phyloP scores from a whole-genome alignment of 2,797 vertebrate genomes.

The Phalloptychus januarius region DNA sequence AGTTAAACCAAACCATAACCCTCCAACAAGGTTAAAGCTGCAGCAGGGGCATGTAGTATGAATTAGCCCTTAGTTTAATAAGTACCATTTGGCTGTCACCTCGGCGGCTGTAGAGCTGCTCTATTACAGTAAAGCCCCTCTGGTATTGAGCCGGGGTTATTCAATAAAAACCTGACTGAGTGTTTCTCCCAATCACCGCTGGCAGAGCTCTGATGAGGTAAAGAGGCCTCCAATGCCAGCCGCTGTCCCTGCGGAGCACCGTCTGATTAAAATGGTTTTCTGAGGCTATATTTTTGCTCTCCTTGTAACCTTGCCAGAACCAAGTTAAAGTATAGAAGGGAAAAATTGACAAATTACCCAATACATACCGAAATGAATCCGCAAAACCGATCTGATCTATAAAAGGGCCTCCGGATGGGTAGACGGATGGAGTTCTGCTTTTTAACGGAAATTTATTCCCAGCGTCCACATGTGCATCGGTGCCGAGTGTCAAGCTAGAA shows the following conservation, averaged over 20 bases:
- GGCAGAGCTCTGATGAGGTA: constrained; percentile 80
- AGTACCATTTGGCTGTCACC: constrained; percentile 78
- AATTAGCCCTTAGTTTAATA: constrained; percentile 75
- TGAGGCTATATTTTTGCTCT: constrained; percentile 68
- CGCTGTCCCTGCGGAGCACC: constrained; percentile 57
- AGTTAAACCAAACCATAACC: constrained; percentile 53
- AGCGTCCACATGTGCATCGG: constrained; percentile 38
- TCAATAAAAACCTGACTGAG: constrained; percentile 80
- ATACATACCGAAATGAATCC: constrained; percentile 62
- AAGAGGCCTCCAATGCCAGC: constrained; percentile 71
- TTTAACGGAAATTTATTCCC: constrained; percentile 26
- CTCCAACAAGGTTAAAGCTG: constrained; percentile 69
- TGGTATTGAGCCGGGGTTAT: constrained; percentile 71
- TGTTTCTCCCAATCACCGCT: constrained; percentile 79
- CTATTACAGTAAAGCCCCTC: constrained; percentile 74
- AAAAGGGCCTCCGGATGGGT: constrained; percentile 31
- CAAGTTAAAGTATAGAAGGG: constrained; percentile 36
- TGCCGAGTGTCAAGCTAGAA: constrained; percentile 28
- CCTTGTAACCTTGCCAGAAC: constrained; percentile 64
- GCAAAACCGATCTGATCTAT: constrained; percentile 62
- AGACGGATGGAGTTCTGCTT: constrained; percentile 37
- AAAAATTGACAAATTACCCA: constrained; percentile 73
- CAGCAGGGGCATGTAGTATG: constrained; percentile 61
- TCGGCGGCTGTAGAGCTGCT: constrained; percentile 61
- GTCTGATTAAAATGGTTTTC: constrained; percentile 81